Conservation (phyloP, 2,113 vertebrate species). For the Natator depressus region DNA sequence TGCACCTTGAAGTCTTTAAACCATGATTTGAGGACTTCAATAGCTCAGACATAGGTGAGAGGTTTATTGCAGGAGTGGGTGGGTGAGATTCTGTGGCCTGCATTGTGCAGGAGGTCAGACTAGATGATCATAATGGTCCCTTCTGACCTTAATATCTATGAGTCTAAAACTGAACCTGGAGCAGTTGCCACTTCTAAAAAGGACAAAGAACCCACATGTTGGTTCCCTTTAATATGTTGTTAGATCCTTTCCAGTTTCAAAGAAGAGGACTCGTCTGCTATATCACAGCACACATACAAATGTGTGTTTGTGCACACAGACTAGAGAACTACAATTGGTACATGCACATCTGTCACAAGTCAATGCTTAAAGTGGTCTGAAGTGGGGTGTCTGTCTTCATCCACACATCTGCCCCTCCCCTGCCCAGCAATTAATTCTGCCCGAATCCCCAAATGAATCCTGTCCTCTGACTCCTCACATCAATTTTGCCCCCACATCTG, state of each 20-base stretch:
- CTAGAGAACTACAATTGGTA: background rate
- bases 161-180: background rate
- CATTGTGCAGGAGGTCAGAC: too few species aligned
- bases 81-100: too few species aligned
- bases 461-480: background rate
- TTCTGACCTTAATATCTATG: too few species aligned
- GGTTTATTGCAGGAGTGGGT: too few species aligned
- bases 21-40: too few species aligned
- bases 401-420: background rate
- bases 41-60: too few species aligned
- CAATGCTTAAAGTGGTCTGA: background rate
- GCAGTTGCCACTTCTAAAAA: background rate
- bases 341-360: background rate
- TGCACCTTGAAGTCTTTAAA: too few species aligned
- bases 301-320: background rate
- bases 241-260: background rate
- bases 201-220: background rate
- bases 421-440: background rate
- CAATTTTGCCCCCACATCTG: background rate
- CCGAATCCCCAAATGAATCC: background rate
- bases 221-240: background rate
- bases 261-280: background rate
- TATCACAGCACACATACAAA: background rate
- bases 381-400: background rate
- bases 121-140: too few species aligned